phyloP scores from a whole-genome alignment of 2,113 vertebrate genomes.

The Salvelinus fontinalis region DNA sequence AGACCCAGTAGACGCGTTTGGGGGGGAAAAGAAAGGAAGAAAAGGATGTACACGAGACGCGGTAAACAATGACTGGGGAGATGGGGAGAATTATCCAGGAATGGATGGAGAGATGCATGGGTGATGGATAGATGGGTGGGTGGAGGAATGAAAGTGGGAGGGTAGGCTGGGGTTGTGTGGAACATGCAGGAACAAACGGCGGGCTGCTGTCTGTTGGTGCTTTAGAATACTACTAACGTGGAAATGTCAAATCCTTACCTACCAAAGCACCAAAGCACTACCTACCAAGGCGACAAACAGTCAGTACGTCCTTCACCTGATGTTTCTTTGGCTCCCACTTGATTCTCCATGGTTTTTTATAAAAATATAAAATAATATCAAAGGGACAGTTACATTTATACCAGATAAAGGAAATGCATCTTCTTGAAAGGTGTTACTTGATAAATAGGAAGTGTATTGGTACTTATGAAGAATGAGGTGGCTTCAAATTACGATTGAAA shows the following conservation, averaged over 20 bases:
- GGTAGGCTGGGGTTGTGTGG: not conserved
- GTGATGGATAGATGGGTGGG: conserved; percentile 18
- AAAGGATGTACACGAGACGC: conserved; percentile 65
- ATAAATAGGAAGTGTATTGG: conserved; percentile 24
- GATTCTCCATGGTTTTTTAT: conserved; percentile 45
- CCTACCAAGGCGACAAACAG: conserved; percentile 57
- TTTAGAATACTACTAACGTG: conserved; percentile 67
- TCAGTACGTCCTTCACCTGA: conserved; percentile 51
- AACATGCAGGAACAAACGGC: conserved; percentile 6
- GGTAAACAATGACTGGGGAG: conserved; percentile 60
- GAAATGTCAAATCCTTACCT: conserved; percentile 47
- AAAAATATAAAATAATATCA: conserved; percentile 28
- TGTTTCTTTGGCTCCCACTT: conserved; percentile 52
- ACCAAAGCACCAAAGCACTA: conserved; percentile 33
- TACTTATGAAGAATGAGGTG: conserved; percentile 46
- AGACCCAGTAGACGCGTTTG: conserved; percentile 53
- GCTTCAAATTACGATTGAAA: conserved; percentile 17
- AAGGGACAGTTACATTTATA: conserved; percentile 22
- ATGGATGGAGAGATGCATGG: not conserved
- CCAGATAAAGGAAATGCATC: conserved; percentile 27
- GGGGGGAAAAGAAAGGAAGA: conserved; percentile 52
- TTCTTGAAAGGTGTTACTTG: conserved; percentile 46
- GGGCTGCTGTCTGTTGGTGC: conserved; percentile 44
- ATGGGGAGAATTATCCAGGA: not conserved
- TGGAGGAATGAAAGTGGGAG: conserved; percentile 15